A percentile compares a stretch with the other conserved stretches of the same genome.
These are phyloP conservation scores for Tachuris rubrigastra DNA, from an alignment of 2,113 vertebrate genomes.

Conservation along the genomic window DNA sequence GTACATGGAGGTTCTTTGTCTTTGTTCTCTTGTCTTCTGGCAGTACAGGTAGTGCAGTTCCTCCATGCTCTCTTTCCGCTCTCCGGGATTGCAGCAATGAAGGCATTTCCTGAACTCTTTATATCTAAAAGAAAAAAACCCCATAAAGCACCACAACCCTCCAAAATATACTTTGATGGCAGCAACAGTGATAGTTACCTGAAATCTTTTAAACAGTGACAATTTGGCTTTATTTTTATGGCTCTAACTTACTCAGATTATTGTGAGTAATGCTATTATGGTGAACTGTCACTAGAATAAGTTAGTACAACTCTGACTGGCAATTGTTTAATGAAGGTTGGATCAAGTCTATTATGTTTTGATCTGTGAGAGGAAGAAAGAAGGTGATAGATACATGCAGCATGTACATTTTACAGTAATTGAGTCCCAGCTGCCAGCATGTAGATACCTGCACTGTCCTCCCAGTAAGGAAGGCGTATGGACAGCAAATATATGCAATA, in stretches of 20 bases:
- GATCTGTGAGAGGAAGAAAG: not conserved
- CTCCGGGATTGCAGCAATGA: conserved; percentile 6
- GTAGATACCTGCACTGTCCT: not conserved
- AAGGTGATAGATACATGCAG: not conserved
- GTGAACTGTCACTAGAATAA: not conserved
- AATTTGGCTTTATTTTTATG: not conserved
- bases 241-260: not conserved
- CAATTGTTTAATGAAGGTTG: not conserved
- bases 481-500: not conserved
- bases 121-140: conserved; percentile 42
- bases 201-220: not conserved
- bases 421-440: not conserved
- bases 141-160: not conserved
- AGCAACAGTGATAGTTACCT: not conserved
- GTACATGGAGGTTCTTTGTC: not conserved
- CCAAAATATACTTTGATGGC: not conserved
- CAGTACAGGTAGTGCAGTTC: not conserved
- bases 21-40: conserved; percentile 51
- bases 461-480: not conserved
- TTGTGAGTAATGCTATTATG: not conserved
- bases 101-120: conserved; percentile 32
- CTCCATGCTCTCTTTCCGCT: conserved; percentile 31
- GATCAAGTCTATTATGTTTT: not conserved
- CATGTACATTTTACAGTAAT: not conserved
- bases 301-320: not conserved